Evolutionary conservation across 2,888 invertebrate genomes (phyloP), one percentile per base, ranked within the genome.

Genomic region (Caenorhabditis wallacei): DNA sequence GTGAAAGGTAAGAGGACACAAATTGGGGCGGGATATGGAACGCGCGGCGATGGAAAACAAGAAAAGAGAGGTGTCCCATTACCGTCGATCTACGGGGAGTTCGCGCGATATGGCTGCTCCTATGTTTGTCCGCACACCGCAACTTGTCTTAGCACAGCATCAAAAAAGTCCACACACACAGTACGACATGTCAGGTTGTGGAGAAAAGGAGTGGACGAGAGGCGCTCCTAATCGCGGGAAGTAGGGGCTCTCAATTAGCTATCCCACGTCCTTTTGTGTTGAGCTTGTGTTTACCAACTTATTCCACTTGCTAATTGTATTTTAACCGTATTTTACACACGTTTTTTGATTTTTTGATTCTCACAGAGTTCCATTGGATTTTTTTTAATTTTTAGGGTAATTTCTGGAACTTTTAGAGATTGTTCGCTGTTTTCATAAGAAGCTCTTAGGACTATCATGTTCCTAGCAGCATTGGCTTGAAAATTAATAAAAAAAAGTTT

Each of bases 61-160:
- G 76, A 66, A 40, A 35, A 53, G 54, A 71, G 76, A 82, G 75
- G 82, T 82, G 76, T 82, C 82, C 82, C 82, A 82, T 82, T 82
- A 82, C 82, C 82, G 40, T 53, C 18, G 43, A 18, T 26, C 40
- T 54, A 51, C 26, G 48, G 70, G 40, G 35, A n/a, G 40, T 51
- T 48, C 46, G 51, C 68, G 68, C 51, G 30, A 64, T 3, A 30
- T 30, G 64, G 80, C 80, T 80, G 80, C 80, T 80, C 80, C 81
- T 71, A 70, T 82, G 71, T 82, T 82, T 82, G 82, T 82, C 76
- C 76, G 82, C 76, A 75, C 61, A 63, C 76, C 76, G 66, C 82
- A 82, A 82, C 82, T 82, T 82, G 82, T 82, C 82, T 82, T 82
- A 71, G 82, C 71, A 81, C 51, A 46, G 63, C 81, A 75, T 66